These are phyloP conservation scores for Drosophila lacertosa DNA, from an alignment of 1,140 invertebrate species.

Conservation along the genomic window DNA sequence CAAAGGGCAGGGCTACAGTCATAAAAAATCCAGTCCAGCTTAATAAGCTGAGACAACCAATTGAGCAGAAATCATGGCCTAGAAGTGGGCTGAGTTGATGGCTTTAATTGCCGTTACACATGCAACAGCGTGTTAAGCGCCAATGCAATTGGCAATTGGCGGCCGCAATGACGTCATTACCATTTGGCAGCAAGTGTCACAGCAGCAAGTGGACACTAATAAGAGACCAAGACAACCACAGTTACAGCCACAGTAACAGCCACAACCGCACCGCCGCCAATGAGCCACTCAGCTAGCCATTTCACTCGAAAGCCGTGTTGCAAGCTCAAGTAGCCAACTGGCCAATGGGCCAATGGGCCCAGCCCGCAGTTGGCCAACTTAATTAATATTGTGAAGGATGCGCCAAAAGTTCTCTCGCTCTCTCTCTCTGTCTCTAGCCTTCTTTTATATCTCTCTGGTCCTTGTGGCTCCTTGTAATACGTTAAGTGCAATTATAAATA, in stretches of 20 bases:
- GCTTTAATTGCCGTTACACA: constrained; percentile 52
- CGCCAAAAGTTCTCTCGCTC: background rate
- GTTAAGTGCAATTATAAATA: constrained; percentile 77
- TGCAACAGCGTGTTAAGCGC: constrained; percentile 42
- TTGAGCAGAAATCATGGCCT: constrained; percentile 12
- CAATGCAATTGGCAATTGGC: constrained; percentile 24
- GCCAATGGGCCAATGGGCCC: constrained; percentile 39
- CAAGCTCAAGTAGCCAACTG: constrained; percentile 11
- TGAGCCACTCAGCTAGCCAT: constrained; percentile 49
- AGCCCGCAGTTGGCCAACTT: constrained; percentile 58
- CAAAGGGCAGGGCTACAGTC: no score
- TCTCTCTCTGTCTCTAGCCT: background rate
- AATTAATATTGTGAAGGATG: constrained; percentile 58
- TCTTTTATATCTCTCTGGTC: no score
- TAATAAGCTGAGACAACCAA: background rate
- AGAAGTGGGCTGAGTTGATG: background rate
- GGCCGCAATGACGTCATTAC: constrained; percentile 75
- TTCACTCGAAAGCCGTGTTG: constrained; percentile 47
- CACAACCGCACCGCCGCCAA: constrained; percentile 16
- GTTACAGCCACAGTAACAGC: background rate
- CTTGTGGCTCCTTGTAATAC: constrained; percentile 28
- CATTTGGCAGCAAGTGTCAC: constrained; percentile 65
- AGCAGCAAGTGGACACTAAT: constrained; percentile 39
- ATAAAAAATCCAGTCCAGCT: background rate
- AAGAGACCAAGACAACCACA: constrained; percentile 33